Conservation (phyloP, 2,113 vertebrate genomes). For the Erythrocercus mccallii region DNA sequence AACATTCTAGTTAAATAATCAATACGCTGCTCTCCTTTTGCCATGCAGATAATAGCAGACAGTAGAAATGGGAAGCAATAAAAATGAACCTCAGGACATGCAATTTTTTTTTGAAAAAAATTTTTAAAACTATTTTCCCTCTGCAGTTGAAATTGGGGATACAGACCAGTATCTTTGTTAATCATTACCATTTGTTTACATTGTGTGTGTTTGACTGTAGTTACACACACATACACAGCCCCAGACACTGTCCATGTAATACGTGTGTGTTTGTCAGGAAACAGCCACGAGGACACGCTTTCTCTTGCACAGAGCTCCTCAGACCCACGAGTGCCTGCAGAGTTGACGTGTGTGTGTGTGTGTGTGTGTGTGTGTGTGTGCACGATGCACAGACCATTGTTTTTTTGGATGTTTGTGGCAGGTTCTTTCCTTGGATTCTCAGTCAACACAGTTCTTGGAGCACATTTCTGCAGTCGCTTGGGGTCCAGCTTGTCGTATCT, state of each 20-base stretch:
- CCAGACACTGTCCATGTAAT: slow-evolving; percentile 12
- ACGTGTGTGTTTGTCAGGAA: not conserved
- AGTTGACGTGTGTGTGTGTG: not conserved
- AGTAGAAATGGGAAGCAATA: slow-evolving; percentile 22
- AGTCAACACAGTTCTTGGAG: not conserved
- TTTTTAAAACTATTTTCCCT: slow-evolving; percentile 4
- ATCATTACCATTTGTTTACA: slow-evolving; percentile 75
- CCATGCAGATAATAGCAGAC: slow-evolving; percentile 18
- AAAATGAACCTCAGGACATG: not conserved
- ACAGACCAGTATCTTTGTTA: slow-evolving; percentile 63
- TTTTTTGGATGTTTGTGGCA: not conserved
- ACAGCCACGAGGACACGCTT: not conserved
- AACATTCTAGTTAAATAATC: slow-evolving; percentile 70
- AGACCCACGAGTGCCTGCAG: not conserved
- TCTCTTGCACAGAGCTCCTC: not conserved
- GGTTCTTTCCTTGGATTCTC: not conserved
- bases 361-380: not conserved
- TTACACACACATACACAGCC: not conserved
- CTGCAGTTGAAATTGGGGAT: slow-evolving; percentile 57
- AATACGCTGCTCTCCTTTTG: slow-evolving; percentile 44
- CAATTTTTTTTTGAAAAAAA: not conserved
- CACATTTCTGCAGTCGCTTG: not conserved
- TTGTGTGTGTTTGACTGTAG: slow-evolving; percentile 47
- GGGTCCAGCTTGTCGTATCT: not conserved
- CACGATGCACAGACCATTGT: not conserved